Conservation (phyloP, 2,113 vertebrate species). For the Microtus richardsoni region DNA sequence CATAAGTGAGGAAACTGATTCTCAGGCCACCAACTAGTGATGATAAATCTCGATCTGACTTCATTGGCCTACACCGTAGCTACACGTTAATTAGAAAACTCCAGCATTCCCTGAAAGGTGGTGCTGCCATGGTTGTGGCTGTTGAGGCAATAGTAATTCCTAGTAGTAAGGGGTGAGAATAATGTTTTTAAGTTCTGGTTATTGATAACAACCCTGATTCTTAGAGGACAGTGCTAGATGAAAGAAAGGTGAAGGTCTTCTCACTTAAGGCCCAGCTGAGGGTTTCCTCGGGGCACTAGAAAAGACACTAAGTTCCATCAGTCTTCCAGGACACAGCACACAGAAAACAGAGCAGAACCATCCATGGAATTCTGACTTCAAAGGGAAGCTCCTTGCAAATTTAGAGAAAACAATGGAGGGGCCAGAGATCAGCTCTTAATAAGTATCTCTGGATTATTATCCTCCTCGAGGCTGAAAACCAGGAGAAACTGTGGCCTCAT, state of each 20-base stretch:
- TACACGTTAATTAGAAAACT: conserved; percentile 6
- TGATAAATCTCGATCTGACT: not conserved
- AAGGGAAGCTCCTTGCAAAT: not conserved
- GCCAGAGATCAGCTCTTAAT: not conserved
- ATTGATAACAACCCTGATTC: not conserved
- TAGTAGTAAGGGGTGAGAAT: not conserved
- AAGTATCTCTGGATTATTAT: not conserved
- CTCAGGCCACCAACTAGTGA: not conserved
- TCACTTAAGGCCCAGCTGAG: not conserved
- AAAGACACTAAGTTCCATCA: not conserved
- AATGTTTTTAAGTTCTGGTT: not conserved
- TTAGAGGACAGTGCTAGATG: not conserved
- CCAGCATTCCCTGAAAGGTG: not conserved
- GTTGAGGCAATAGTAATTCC: not conserved
- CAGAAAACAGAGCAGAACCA: not conserved
- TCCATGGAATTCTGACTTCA: not conserved
- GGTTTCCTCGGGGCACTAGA: not conserved
- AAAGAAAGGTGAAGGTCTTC: not conserved
- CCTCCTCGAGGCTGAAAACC: not conserved
- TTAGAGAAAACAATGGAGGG: not conserved
- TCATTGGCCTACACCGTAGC: conserved; percentile 26
- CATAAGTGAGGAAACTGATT: not conserved
- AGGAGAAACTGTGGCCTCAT: not conserved
- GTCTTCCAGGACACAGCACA: not conserved
- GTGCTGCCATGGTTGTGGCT: not conserved